Evolutionary conservation across 2,888 invertebrate species (phyloP).

Genomic region (Torymus tubicola): DNA sequence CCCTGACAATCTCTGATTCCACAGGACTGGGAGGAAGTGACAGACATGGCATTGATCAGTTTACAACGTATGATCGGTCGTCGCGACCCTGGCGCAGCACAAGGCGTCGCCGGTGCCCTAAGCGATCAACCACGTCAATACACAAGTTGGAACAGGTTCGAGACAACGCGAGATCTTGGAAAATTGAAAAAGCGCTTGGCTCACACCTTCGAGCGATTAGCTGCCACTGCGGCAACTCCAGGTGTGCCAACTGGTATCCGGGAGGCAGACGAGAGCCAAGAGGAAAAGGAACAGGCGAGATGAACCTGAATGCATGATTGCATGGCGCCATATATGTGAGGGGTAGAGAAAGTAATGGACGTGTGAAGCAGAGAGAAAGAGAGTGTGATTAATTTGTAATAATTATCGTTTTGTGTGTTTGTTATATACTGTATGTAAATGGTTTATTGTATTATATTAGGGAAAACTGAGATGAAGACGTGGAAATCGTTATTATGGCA

Average conservation of each 20-base stretch:
- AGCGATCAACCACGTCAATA: conserved; percentile 79
- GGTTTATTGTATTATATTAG: no score
- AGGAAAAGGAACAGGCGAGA: no score
- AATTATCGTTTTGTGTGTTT: no score
- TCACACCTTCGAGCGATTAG: conserved; percentile 67
- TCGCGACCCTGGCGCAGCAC: conserved; percentile 77
- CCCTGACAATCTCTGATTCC: conserved; percentile 4
- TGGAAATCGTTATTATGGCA: no score
- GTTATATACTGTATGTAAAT: no score
- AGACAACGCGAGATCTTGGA: conserved; percentile 64
- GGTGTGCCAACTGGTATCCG: conserved; percentile 56
- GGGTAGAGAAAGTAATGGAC: no score
- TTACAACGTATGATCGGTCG: conserved; percentile 77
- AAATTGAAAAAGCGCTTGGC: conserved; percentile 70
- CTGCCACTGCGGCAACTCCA: conserved; percentile 56
- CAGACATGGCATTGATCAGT: conserved; percentile 82
- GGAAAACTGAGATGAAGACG: no score
- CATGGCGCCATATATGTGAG: no score
- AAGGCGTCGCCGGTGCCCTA: conserved; percentile 80
- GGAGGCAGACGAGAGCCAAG: conserved; percentile 54
- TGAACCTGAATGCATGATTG: no score
- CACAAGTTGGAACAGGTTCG: conserved; percentile 64
- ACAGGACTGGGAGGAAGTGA: conserved; percentile 91
- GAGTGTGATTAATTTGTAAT: no score
- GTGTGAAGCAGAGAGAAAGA: no score